These are phyloP conservation scores for Piscicola geometra DNA, from an alignment of 2,888 invertebrate species.

Conservation along the genomic window DNA sequence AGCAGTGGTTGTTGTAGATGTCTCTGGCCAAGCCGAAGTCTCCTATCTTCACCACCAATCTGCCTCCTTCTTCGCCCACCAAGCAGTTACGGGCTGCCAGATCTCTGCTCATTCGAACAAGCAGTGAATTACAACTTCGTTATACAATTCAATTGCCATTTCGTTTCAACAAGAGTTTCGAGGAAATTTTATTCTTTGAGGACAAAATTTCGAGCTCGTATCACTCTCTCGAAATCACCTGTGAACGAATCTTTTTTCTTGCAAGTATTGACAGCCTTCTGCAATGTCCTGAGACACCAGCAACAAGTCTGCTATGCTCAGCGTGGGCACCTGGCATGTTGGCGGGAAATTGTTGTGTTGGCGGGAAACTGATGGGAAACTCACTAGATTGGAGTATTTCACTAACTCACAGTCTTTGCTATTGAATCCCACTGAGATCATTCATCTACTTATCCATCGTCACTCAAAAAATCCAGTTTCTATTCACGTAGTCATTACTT, in stretches of 20 bases:
- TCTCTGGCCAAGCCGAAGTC: slow-evolving; percentile 93
- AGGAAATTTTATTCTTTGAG: too few relatives aligned
- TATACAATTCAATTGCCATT: too few relatives aligned
- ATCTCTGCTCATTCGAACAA: slow-evolving; percentile 61
- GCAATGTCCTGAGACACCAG: slow-evolving; percentile 93
- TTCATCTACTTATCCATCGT: too few relatives aligned
- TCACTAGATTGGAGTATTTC: too few relatives aligned
- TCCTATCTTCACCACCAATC: slow-evolving; percentile 78
- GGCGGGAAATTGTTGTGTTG: too few relatives aligned
- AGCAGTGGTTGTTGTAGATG: slow-evolving; percentile 94
- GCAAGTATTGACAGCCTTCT: slow-evolving; percentile 87
- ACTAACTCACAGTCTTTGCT: too few relatives aligned
- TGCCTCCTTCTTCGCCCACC: slow-evolving; percentile 59
- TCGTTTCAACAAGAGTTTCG: too few relatives aligned
- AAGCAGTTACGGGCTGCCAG: slow-evolving; percentile 92
- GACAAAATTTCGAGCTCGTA: neutral
- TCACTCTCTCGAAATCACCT: slow-evolving; percentile 47
- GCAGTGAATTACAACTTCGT: too few relatives aligned
- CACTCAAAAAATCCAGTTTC: too few relatives aligned
- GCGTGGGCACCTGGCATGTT: slow-evolving; percentile 45
- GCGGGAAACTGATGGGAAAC: too few relatives aligned
- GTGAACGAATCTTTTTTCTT: slow-evolving; percentile 79
- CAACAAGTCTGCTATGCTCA: slow-evolving; percentile 77
- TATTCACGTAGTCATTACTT: neutral
- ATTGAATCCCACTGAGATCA: too few relatives aligned